Evolutionary conservation across 2,888 invertebrate genomes (phyloP), one percentile per base, ranked within the genome.

Genomic region (Minunthozetes semirufus): DNA sequence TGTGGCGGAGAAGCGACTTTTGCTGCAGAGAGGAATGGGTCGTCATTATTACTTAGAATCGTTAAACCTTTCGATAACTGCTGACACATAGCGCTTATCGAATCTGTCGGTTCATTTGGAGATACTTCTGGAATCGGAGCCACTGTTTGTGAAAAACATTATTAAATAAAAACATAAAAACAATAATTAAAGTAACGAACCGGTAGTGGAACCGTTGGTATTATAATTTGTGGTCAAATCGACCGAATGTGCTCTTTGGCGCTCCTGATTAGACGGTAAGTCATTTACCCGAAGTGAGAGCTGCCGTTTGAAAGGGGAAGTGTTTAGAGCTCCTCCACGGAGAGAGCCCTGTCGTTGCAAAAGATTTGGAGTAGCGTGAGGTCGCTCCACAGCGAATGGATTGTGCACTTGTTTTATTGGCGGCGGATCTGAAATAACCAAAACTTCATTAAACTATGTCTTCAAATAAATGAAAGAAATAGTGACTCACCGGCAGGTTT

Each of bases 291-390:
- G 89, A 79, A 97, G 87, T 77, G 96, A 97, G 87, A 96, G 90
- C 84, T 97, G 95, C 63, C 97, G 88, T 85, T 98, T 97, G 85
- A 93, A 98, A 77, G 91, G 97, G 22, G 94, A 94, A 81, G 86
- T 89, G 80, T 88, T 89, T 53, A 90, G 85, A 81, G 91, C 91
- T 80, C 89, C 88, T 71, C 93, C 94, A 73, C 95, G 87, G 86
- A 95, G 94, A 77, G 94, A 94, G 79, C 95, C 94, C 85, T 99
- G 97, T 46, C 98, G 87, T 83, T 96, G 92, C 74, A 99, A 87
- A 88, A 98, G 90, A 79, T 92, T 90, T 46, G 92, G 91, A 59
- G 97, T 95, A 76, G 97, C 97, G 82, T 95, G 95, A 1, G 98
- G 98, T 73, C 96, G 87, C 83, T 94, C 95, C 80, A 95, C 94